Evolutionary conservation across 1,140 invertebrate species (phyloP).

Genomic region (Formica selysi): DNA sequence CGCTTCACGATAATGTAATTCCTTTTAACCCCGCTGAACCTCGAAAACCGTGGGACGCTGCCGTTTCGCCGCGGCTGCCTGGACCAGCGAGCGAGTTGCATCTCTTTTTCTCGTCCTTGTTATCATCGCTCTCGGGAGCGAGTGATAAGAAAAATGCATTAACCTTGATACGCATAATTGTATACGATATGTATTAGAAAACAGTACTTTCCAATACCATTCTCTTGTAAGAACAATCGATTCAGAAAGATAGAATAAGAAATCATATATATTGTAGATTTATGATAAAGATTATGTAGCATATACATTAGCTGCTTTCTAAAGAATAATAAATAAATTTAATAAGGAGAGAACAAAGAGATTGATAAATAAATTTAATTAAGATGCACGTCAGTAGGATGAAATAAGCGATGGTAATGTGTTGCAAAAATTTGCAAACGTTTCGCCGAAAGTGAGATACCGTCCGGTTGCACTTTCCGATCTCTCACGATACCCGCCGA

Average conservation of each 20-base stretch:
- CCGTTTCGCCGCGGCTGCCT: slow-evolving; percentile 43
- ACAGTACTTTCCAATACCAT: neutral
- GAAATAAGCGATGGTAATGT: neutral
- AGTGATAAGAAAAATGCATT: slow-evolving; percentile 13
- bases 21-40: slow-evolving; percentile 80
- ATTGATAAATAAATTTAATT: slow-evolving; percentile 1
- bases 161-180: neutral
- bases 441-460: neutral
- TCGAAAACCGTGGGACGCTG: slow-evolving; percentile 76
- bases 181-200: neutral
- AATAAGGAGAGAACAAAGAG: neutral
- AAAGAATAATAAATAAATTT: neutral
- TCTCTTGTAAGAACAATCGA: neutral
- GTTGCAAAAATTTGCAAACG: neutral
- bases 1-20: slow-evolving; percentile 81
- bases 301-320: neutral
- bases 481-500: slow-evolving; percentile 49
- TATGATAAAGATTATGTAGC: too few relatives aligned
- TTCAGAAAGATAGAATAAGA: neutral
- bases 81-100: slow-evolving; percentile 52
- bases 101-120: slow-evolving; percentile 9
- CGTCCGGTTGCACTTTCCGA: slow-evolving; percentile 10
- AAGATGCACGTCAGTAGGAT: neutral
- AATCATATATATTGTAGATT: neutral
- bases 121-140: neutral